phyloP scores from a whole-genome alignment of 1,140 invertebrate genomes.

The Meloidogyne hapla region DNA sequence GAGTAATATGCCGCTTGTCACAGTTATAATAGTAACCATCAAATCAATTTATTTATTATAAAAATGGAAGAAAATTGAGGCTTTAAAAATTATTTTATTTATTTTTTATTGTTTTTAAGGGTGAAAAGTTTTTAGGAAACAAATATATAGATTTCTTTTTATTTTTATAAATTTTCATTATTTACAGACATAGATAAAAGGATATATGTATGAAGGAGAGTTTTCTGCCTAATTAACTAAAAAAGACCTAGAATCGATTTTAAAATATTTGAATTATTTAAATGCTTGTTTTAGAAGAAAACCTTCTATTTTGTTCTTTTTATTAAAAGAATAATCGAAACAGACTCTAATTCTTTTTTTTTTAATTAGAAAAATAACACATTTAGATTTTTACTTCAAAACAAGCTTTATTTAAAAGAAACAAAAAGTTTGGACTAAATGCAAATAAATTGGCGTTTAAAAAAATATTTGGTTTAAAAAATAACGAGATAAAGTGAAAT shows the following conservation, averaged over 20 bases:
- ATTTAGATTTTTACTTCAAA: neutral
- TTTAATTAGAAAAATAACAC: neutral
- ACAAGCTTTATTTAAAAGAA: neutral
- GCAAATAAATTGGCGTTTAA: neutral
- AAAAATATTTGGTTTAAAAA: neutral
- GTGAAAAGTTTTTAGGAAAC: neutral
- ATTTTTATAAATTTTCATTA: neutral
- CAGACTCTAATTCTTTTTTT: too few species aligned
- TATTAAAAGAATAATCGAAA: neutral
- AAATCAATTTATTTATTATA: neutral
- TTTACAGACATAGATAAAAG: neutral
- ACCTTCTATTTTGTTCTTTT: neutral
- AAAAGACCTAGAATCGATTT: conserved; percentile 2
- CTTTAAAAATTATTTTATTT: neutral
- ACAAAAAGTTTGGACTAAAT: conserved; percentile 2
- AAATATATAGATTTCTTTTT: neutral
- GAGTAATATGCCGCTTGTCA: conserved; percentile 1
- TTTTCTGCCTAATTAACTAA: neutral
- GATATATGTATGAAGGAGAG: neutral
- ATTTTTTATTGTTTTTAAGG: neutral
- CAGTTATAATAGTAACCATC: neutral
- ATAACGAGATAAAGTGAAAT: neutral
- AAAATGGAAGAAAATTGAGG: conserved; percentile 6
- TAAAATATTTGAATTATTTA: neutral
- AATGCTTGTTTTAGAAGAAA: neutral